Evolutionary conservation across 2,797 vertebrate genomes (phyloP).

Genomic region (Vultur gryphus): DNA sequence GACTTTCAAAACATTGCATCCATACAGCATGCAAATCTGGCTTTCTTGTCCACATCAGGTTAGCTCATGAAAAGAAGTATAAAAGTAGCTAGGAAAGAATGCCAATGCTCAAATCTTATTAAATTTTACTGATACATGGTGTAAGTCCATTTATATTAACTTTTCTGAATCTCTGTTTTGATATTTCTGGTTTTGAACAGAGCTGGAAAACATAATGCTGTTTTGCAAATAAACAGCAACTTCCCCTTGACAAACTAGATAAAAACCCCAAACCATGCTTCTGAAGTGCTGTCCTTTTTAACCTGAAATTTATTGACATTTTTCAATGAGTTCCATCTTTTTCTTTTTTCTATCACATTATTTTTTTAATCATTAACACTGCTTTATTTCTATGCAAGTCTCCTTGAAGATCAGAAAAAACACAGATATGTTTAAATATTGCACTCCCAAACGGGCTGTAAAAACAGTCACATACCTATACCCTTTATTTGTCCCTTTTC

Average conservation of each 20-base stretch:
- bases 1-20: not conserved
- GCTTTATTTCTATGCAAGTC: not conserved
- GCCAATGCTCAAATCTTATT: not conserved
- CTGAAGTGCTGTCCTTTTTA: not conserved
- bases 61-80: not conserved
- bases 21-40: not conserved
- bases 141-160: not conserved
- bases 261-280: not conserved
- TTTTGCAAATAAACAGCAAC: not conserved
- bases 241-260: not conserved
- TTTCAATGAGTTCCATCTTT: not conserved
- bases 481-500: not conserved
- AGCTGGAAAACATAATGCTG: rapidly evolving
- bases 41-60: not conserved
- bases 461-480: not conserved
- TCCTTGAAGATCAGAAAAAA: not conserved
- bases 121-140: not conserved
- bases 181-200: not conserved
- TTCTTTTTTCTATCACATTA: not conserved
- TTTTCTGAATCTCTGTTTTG: not conserved
- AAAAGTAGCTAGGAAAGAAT: not conserved
- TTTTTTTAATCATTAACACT: not conserved
- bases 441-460: not conserved
- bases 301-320: not conserved
- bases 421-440: not conserved